Evolutionary conservation across 2,888 invertebrate genomes (phyloP).

Genomic region (Ditylenchus weischeri): DNA sequence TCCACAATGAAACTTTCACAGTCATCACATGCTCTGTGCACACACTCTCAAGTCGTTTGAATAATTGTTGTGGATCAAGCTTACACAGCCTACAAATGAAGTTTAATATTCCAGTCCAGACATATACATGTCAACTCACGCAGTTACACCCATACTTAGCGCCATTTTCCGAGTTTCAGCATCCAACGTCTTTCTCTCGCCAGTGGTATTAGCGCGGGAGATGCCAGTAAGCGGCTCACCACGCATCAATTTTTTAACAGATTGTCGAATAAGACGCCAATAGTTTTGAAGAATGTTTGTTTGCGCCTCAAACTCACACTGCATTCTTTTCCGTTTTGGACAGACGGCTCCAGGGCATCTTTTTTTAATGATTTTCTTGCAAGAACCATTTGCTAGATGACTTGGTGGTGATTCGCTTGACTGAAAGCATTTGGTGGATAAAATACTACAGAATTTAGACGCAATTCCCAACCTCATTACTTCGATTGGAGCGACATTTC

Average conservation of each 20-base stretch:
- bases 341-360: constrained; percentile 17
- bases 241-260: constrained; percentile 8
- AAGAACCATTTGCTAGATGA: background rate
- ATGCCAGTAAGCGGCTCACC: background rate
- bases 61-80: constrained; percentile 20
- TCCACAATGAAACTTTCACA: constrained; percentile 19
- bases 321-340: constrained; percentile 15
- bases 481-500: constrained; percentile 7
- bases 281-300: constrained; percentile 6
- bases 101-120: background rate
- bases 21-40: constrained; percentile 13
- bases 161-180: background rate
- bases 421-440: constrained; percentile 2
- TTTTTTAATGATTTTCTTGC: background rate
- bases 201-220: too few relatives aligned
- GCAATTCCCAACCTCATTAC: background rate
- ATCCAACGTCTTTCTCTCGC: background rate
- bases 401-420: constrained; percentile 7
- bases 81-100: constrained; percentile 11
- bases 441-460: background rate
- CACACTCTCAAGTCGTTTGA: constrained; percentile 18
- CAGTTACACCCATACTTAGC: constrained; percentile 4
- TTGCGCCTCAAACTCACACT: constrained; percentile 15
- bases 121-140: background rate
- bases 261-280: constrained; percentile 14